phyloP scores from a whole-genome alignment of 1,140 invertebrate genomes.

The Apis dorsata region DNA sequence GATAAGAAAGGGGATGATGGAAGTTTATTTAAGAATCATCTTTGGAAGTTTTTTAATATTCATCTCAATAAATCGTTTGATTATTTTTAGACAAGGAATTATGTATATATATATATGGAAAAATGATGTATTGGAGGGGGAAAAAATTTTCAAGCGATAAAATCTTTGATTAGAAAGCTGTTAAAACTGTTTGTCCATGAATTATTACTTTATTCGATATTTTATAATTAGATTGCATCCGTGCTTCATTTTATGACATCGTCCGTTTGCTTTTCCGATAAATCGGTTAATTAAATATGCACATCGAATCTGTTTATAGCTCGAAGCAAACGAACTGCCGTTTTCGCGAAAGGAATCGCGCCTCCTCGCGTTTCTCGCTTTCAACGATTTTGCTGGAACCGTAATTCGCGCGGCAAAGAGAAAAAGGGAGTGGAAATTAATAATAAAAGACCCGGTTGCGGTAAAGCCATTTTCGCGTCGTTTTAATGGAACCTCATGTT shows the following conservation, averaged over 20 bases:
- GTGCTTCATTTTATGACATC: neutral
- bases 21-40: no score
- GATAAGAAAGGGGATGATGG: no score
- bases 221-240: neutral
- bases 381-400: no score
- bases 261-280: neutral
- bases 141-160: no score
- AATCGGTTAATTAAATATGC: constrained; percentile 1
- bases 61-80: no score
- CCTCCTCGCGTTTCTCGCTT: neutral
- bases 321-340: neutral
- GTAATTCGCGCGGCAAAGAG: neutral
- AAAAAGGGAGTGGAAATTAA: neutral
- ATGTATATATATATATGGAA: no score
- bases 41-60: no score
- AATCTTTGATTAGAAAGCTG: no score
- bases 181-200: no score
- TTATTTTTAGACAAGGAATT: no score
- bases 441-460: neutral
- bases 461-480: neutral
- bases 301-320: neutral
- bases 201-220: neutral
- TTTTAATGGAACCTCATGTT: neutral
- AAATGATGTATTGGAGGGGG: no score
- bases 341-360: neutral